Evolutionary conservation across 1,140 invertebrate genomes (phyloP), one percentile per base, ranked within the genome.

Genomic region (Coenobita brevimanus): DNA sequence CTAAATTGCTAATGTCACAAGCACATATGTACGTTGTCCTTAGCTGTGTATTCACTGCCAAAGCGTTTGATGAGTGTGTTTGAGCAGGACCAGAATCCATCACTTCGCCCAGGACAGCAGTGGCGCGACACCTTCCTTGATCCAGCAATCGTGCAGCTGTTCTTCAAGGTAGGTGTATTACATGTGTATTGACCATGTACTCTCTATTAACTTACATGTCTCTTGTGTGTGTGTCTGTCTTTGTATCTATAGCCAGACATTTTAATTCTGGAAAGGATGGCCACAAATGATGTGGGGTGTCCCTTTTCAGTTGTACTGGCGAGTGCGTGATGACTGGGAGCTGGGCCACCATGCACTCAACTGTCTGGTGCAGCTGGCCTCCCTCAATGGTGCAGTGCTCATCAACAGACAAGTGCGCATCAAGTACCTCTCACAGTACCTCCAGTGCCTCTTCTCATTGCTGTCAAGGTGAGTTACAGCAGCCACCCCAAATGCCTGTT

Each of bases 61-160:
- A 95, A 95, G 92, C 93, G 95, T 90, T 92, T 96, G 46, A 94
- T 96, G 82, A 94, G 95, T 27, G 94, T 95, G 24, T 96, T 96
- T 92, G 95, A 96, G 92, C 93, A 95, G 60, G 95, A 95, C 89
- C 93, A 94, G 78, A 94, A 94, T 79, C 95, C 95, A 54, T 93
- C 95, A 10, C 92, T 97, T 73, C 93, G 94, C 79, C 92, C 96
- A 69, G 94, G 93, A 78, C 89, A 92, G 6, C 92, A 93, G 36
- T 98, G 97, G 97, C 94, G 94, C 90, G 95, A 97, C 86, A 94
- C 96, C 10, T 95, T 98, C 81, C 93, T 97, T 64, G 94, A 97
- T 91, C 94, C 95, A 36, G 93, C 94, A 84, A 93, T 97, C 13
- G 92, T 97, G 76, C 94, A 96, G 60, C 91, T 97, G 46, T 96